phyloP scores from a whole-genome alignment of 1,140 invertebrate genomes.

The Zaprionus lachaisei region DNA sequence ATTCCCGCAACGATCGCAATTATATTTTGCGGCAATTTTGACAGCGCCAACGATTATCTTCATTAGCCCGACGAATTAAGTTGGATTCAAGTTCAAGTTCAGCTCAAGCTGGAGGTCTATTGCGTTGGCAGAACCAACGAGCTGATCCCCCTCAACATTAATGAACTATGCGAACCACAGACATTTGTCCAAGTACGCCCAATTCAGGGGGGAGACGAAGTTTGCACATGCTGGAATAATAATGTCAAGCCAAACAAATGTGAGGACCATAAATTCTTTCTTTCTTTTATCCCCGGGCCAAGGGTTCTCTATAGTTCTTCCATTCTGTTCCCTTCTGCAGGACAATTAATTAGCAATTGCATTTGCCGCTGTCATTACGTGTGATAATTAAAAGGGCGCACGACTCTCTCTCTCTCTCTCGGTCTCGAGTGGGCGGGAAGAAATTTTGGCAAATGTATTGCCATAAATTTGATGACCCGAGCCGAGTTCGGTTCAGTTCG shows the following conservation, averaged over 20 bases:
- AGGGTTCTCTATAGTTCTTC: conserved; percentile 1
- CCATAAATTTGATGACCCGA: conserved; percentile 77
- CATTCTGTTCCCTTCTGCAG: conserved; percentile 7
- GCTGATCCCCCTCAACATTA: conserved; percentile 2
- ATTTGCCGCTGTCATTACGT: conserved; percentile 79
- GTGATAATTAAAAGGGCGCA: conserved; percentile 80
- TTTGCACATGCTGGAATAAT: conserved; percentile 80
- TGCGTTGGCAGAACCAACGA: conserved; percentile 13
- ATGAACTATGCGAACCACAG: conserved; percentile 12
- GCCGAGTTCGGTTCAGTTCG: neutral
- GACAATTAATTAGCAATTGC: conserved; percentile 83
- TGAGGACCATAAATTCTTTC: conserved; percentile 63
- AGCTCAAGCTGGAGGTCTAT: conserved; percentile 39
- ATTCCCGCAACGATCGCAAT: conserved; percentile 54
- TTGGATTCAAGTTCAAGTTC: conserved; percentile 63
- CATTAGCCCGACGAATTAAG: conserved; percentile 50
- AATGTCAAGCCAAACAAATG: conserved; percentile 73
- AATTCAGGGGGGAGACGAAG: conserved; percentile 18
- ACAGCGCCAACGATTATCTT: conserved; percentile 75
- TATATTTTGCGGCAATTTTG: conserved; percentile 78
- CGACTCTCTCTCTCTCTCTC: conserved; percentile 19
- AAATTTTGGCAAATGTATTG: conserved; percentile 72
- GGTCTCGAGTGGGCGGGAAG: conserved; percentile 37
- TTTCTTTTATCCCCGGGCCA: conserved; percentile 16
- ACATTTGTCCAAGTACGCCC: conserved; percentile 59